Percentiles rank a stretch among this genome's conserved stretches.
Evolutionary conservation across 2,113 vertebrate species (phyloP).

Genomic region (Sprattus sprattus): DNA sequence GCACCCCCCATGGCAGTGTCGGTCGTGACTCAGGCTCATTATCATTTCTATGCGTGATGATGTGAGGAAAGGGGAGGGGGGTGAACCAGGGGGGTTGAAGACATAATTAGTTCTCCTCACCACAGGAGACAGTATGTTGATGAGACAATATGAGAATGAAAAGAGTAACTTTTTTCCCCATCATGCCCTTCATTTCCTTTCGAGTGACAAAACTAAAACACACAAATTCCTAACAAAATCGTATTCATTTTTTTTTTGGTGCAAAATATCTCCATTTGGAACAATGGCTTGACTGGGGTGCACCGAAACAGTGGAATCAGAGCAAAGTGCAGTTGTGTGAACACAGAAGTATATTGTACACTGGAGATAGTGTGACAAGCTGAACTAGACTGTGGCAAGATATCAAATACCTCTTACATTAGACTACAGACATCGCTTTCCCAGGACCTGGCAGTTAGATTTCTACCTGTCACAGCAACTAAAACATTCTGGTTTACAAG

Average conservation of each 20-base stretch:
- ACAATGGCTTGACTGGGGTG: background rate
- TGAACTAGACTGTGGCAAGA: slow-evolving; percentile 32
- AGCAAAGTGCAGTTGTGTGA: slow-evolving; percentile 1
- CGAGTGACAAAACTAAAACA: background rate
- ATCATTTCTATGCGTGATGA: slow-evolving; percentile 69
- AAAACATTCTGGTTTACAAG: slow-evolving; percentile 36
- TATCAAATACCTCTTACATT: slow-evolving; percentile 15
- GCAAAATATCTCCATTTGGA: background rate
- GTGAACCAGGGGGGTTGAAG: slow-evolving; percentile 64
- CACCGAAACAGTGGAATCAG: background rate
- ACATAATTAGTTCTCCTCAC: slow-evolving; percentile 77
- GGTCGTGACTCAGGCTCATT: slow-evolving; percentile 67
- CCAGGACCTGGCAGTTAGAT: slow-evolving; percentile 39
- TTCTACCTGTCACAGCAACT: slow-evolving; percentile 32
- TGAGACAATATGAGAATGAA: slow-evolving; percentile 70
- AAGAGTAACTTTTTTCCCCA: slow-evolving; percentile 61
- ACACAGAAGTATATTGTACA: background rate
- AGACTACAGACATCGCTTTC: slow-evolving; percentile 24
- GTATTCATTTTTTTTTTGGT: background rate
- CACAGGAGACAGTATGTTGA: slow-evolving; percentile 71
- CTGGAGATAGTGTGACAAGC: slow-evolving; percentile 21
- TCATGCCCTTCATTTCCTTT: slow-evolving; percentile 45
- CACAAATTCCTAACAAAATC: background rate
- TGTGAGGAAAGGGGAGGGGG: slow-evolving; percentile 64
- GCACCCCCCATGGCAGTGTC: slow-evolving; percentile 49